These are phyloP conservation scores for Alauda arvensis DNA, from an alignment of 2,797 vertebrate genomes.

Conservation along the genomic window DNA sequence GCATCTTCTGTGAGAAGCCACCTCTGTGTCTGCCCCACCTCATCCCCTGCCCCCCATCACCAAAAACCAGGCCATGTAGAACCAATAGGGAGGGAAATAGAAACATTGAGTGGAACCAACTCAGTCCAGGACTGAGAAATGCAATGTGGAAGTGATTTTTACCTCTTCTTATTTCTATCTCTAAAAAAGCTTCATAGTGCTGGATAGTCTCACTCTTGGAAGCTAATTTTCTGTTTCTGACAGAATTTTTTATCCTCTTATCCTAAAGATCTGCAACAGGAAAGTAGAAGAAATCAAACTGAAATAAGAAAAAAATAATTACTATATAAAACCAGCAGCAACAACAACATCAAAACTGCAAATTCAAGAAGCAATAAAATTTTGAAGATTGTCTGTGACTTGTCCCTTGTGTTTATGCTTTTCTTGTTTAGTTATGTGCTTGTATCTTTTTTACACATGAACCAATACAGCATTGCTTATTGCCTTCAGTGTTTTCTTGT, in stretches of 20 bases:
- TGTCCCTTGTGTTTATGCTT: neutral
- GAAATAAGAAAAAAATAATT: neutral
- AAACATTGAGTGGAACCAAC: neutral
- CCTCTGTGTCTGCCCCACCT: too few relatives aligned
- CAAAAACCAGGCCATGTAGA: neutral
- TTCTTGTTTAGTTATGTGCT: neutral
- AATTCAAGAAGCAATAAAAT: neutral
- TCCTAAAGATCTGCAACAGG: neutral
- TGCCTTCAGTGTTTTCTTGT: neutral
- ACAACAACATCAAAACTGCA: neutral
- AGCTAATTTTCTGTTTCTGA: neutral
- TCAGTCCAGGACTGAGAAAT: neutral
- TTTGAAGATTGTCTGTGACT: neutral
- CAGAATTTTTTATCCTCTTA: neutral
- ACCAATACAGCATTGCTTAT: neutral
- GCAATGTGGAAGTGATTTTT: neutral
- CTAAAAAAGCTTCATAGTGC: neutral
- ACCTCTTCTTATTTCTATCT: neutral
- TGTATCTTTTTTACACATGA: neutral
- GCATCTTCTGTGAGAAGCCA: neutral
- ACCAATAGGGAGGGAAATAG: neutral
- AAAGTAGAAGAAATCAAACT: neutral
- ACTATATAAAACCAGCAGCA: neutral
- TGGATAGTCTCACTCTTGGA: neutral
- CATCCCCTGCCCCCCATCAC: accelerated